A percentile compares a stretch with the other conserved stretches of the same genome.
phyloP scores from a whole-genome alignment of 2,797 vertebrate genomes.

The Nyctibius grandis region DNA sequence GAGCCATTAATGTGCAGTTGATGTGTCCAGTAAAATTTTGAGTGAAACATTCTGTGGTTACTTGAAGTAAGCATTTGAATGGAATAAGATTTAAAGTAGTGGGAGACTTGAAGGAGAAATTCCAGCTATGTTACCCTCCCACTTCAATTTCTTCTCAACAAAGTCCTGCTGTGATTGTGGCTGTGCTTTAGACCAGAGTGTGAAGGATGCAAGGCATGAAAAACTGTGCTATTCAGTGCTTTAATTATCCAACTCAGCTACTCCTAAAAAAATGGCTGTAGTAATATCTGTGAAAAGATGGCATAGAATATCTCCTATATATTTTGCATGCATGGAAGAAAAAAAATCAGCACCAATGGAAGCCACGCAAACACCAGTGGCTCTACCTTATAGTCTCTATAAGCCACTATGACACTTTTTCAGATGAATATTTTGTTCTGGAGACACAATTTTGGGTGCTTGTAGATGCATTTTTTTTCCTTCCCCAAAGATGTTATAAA shows the following conservation, averaged over 20 bases:
- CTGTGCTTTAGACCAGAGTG: slow-evolving; percentile 1
- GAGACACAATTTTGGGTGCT: background rate
- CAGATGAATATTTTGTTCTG: background rate
- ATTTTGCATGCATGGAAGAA: background rate
- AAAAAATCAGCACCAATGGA: background rate
- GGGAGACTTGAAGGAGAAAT: slow-evolving; percentile 53
- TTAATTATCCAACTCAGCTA: background rate
- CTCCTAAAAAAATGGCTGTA: background rate
- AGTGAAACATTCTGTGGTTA: background rate
- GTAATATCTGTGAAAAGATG: background rate
- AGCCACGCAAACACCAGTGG: background rate
- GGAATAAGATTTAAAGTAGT: background rate
- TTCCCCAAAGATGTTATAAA: background rate
- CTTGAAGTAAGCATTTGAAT: slow-evolving; percentile 23
- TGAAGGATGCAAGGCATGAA: background rate
- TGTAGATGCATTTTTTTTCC: background rate
- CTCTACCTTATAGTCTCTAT: background rate
- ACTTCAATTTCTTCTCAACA: slow-evolving; percentile 46
- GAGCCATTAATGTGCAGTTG: slow-evolving; percentile 34
- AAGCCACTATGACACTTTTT: background rate
- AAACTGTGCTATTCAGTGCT: background rate
- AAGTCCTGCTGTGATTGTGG: slow-evolving; percentile 21
- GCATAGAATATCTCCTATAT: background rate
- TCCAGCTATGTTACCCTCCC: slow-evolving; percentile 44
- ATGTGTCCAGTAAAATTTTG: slow-evolving; percentile 19